These are phyloP conservation scores for Tauraco erythrolophus DNA, from an alignment of 2,113 vertebrate species.

Conservation along the genomic window DNA sequence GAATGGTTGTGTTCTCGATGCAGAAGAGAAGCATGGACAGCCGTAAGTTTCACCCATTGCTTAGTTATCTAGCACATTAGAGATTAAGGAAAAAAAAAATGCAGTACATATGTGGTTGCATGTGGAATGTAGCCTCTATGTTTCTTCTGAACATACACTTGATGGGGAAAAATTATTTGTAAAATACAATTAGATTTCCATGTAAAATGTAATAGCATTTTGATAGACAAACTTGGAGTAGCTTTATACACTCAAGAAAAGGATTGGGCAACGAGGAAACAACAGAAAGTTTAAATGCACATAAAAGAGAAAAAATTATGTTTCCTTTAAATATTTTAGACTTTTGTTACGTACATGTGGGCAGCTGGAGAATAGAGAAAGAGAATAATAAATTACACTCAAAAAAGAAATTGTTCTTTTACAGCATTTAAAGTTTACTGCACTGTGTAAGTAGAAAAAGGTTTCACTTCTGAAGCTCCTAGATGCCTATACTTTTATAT, in stretches of 20 bases:
- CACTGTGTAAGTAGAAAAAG: not conserved
- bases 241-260: not conserved
- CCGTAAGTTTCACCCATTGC: slow-evolving; percentile 82
- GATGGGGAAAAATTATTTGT: not conserved
- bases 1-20: slow-evolving; percentile 94
- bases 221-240: not conserved
- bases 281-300: not conserved
- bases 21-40: slow-evolving; percentile 83
- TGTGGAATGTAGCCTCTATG: not conserved
- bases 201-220: not conserved
- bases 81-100: not conserved
- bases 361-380: not conserved
- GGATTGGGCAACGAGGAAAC: not conserved
- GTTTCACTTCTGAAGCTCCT: not conserved
- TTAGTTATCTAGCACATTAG: not conserved
- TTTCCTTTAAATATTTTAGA: not conserved
- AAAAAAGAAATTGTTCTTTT: not conserved
- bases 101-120: not conserved
- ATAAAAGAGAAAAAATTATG: not conserved
- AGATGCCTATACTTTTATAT: not conserved
- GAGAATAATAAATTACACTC: not conserved
- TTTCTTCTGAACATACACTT: not conserved
- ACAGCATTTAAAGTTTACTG: not conserved
- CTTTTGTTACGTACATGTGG: not conserved
- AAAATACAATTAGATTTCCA: not conserved